Conservation (phyloP, 2,888 invertebrate genomes). For the Cerastoderma edule region DNA sequence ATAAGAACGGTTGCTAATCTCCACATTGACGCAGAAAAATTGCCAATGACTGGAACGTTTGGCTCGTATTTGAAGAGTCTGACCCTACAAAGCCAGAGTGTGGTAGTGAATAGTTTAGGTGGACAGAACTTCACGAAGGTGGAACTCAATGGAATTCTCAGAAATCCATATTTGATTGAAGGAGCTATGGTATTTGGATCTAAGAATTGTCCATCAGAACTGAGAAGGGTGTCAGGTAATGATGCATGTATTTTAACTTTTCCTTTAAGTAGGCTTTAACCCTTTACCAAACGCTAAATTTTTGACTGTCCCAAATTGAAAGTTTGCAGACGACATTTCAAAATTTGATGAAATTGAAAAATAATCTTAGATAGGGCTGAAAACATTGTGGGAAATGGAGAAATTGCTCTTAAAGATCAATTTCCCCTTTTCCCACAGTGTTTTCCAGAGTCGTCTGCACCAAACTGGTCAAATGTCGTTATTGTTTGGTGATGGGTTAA, state of each 20-base stretch:
- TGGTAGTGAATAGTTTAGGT: constrained; percentile 9
- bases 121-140: constrained; percentile 36
- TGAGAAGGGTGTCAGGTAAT: constrained; percentile 43
- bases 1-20: constrained; percentile 25
- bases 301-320: too few species aligned
- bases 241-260: too few species aligned
- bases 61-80: constrained; percentile 27
- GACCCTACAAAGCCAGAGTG: constrained; percentile 18
- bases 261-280: not conserved
- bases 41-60: constrained; percentile 32
- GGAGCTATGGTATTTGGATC: constrained; percentile 21
- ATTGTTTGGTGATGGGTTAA: too few species aligned
- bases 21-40: not conserved
- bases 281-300: not conserved
- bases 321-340: too few species aligned
- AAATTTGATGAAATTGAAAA: too few species aligned
- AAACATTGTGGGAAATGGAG: too few species aligned
- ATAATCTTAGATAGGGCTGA: too few species aligned
- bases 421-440: too few species aligned
- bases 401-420: too few species aligned
- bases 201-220: constrained; percentile 40
- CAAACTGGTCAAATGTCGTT: too few species aligned
- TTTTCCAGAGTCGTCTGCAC: too few species aligned
- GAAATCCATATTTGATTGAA: constrained; percentile 10
- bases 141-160: constrained; percentile 35